Evolutionary conservation across 2,888 invertebrate species (phyloP).

Genomic region (Caenorhabditis sp.): DNA sequence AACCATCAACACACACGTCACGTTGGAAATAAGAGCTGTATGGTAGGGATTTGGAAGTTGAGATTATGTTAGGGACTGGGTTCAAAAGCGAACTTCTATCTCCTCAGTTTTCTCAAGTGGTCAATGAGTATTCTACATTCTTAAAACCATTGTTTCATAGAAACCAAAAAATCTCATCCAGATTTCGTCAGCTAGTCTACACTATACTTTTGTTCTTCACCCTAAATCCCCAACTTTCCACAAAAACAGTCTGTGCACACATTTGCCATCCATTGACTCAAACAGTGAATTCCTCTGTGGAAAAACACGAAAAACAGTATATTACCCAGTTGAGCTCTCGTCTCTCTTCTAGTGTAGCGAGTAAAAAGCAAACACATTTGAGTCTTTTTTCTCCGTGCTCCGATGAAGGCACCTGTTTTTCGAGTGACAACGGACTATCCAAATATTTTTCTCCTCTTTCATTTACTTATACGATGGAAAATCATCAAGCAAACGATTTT

Average conservation of each 20-base stretch:
- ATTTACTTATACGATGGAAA: not conserved
- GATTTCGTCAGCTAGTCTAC: too few species aligned
- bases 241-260: slow-evolving; percentile 62
- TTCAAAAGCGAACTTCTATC: not conserved
- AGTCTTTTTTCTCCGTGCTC: not conserved
- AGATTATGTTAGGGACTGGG: not conserved
- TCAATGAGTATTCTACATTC: too few species aligned
- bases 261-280: slow-evolving; percentile 27
- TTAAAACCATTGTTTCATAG: too few species aligned
- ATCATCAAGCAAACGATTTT: slow-evolving; percentile 47
- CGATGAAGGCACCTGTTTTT: slow-evolving; percentile 51
- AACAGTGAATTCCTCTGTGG: slow-evolving; percentile 1
- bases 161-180: too few species aligned
- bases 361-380: slow-evolving; percentile 50
- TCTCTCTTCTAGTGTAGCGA: slow-evolving; percentile 5
- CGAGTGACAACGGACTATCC: slow-evolving; percentile 52
- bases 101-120: not conserved
- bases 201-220: not conserved
- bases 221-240: not conserved
- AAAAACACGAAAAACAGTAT: slow-evolving; percentile 55
- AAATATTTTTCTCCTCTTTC: slow-evolving; percentile 45
- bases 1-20: slow-evolving; percentile 55
- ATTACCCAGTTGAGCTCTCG: slow-evolving; percentile 43
- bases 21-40: slow-evolving; percentile 9
- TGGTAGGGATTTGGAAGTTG: not conserved